Evolutionary conservation across 2,888 invertebrate genomes (phyloP).

Genomic region (Eupithecia subumbrata): DNA sequence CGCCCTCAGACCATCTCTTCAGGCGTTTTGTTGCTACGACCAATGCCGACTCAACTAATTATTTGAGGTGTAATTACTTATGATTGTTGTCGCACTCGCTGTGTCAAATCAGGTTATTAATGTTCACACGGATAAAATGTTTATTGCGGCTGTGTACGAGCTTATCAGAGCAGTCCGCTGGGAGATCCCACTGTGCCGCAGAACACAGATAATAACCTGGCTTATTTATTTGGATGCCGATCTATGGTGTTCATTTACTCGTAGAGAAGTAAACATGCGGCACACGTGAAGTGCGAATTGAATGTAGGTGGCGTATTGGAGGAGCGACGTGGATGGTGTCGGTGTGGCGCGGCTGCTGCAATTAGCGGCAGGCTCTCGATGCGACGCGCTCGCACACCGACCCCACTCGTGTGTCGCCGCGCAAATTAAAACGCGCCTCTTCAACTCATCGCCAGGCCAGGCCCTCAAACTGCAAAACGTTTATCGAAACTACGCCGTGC

Average conservation of each 20-base stretch:
- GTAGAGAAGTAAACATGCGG: slow-evolving; percentile 24
- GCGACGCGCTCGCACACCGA: slow-evolving; percentile 66
- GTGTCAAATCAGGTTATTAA: slow-evolving; percentile 75
- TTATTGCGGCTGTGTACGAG: slow-evolving; percentile 70
- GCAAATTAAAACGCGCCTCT: slow-evolving; percentile 83
- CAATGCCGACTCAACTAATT: slow-evolving; percentile 47
- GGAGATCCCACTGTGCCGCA: slow-evolving; percentile 60
- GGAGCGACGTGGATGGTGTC: slow-evolving; percentile 59
- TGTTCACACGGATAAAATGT: slow-evolving; percentile 72
- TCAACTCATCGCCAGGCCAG: slow-evolving; percentile 63
- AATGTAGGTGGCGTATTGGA: slow-evolving; percentile 56
- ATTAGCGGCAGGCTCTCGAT: slow-evolving; percentile 79
- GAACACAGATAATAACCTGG: slow-evolving; percentile 58
- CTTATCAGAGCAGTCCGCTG: slow-evolving; percentile 73
- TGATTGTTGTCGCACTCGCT: slow-evolving; percentile 68
- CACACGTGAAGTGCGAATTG: slow-evolving; percentile 45
- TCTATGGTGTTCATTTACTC: slow-evolving; percentile 38
- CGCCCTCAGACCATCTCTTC: slow-evolving; percentile 61
- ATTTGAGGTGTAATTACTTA: slow-evolving; percentile 70
- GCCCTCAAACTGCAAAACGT: slow-evolving; percentile 71
- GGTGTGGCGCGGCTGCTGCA: slow-evolving; percentile 71
- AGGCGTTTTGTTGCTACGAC: slow-evolving; percentile 47
- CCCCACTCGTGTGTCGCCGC: slow-evolving; percentile 80
- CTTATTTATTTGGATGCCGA: slow-evolving; percentile 54
- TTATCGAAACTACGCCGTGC: slow-evolving; percentile 62